Evolutionary conservation across 2,888 invertebrate genomes (phyloP), one percentile per base, ranked within the genome.

Genomic region (Dyspetes luteomarginatus): DNA sequence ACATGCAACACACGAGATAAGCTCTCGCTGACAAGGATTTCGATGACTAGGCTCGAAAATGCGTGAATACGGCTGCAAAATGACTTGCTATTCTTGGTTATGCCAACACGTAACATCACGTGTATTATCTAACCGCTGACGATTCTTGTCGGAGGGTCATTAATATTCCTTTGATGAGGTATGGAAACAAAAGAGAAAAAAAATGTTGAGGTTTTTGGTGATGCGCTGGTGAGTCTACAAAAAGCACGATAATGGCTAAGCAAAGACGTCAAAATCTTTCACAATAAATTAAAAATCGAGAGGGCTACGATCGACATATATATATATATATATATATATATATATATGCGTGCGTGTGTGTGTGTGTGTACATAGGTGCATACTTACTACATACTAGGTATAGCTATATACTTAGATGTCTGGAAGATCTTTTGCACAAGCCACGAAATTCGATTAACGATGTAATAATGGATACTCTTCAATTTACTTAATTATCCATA

Each of bases 101-200:
- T n/a, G n/a, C 52, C 28, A 7, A 24, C 24, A 17, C 36, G 36
- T 52, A 65, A 72, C 56, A 71, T 64, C 60, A 67, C 60, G 67
- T 22, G 67, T 52, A 73, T 78, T 73, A 78, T 78, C 67, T 26
- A 81, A 81, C 72, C 56, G 28, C 73, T 19, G 43, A 68, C 36
- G 56, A 73, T 65, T 81, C 56, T 45, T 17, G 7, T n/a, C 41
- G 67, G 24, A 17, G 55, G 28, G 48, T 73, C 77, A 77, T 81
- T 81, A 64, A 81, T 81, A 81, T 81, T 81, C 22, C 60, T 52
- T 62, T 72, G 76, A 80, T 56, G 62, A 73, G 43, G n/a, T n/a
- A 52, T 67, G n/a, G 48, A 73, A 67, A 68, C 75, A 75, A 65
- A 52, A 26, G 15, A 43, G 22, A 36, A 36, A 36, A n/a, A 36